phyloP scores from a whole-genome alignment of 2,113 vertebrate genomes.

The Athene noctua region DNA sequence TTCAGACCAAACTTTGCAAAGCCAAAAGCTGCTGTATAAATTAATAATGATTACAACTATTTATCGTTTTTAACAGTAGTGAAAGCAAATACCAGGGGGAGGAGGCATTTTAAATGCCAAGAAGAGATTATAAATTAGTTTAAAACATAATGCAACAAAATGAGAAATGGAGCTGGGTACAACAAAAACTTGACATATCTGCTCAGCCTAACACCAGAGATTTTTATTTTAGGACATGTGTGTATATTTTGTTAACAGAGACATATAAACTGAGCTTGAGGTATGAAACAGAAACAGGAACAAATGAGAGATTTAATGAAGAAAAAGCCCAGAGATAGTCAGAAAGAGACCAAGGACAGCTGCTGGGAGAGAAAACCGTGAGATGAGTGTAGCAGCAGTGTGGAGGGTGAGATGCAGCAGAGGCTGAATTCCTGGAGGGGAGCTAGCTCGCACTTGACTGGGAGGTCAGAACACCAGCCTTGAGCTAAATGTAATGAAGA shows the following conservation, averaged over 20 bases:
- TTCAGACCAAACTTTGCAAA: not conserved
- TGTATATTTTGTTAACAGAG: not conserved
- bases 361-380: not conserved
- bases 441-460: not conserved
- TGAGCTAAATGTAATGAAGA: not conserved
- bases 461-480: not conserved
- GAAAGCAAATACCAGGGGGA: not conserved
- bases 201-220: not conserved
- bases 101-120: not conserved
- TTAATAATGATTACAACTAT: not conserved
- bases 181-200: not conserved
- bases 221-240: not conserved
- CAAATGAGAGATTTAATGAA: not conserved
- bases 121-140: not conserved
- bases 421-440: not conserved
- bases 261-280: not conserved
- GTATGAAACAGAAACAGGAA: not conserved
- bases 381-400: accelerated
- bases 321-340: not conserved
- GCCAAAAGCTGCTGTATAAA: not conserved
- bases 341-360: not conserved
- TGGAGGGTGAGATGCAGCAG: not conserved
- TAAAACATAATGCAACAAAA: not conserved
- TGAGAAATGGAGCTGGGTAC: not conserved
- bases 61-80: not conserved